Percentiles rank a stretch among this genome's conserved stretches.
Evolutionary conservation across 2,797 vertebrate genomes (phyloP).

Genomic region (Pyrrhura leucotis): DNA sequence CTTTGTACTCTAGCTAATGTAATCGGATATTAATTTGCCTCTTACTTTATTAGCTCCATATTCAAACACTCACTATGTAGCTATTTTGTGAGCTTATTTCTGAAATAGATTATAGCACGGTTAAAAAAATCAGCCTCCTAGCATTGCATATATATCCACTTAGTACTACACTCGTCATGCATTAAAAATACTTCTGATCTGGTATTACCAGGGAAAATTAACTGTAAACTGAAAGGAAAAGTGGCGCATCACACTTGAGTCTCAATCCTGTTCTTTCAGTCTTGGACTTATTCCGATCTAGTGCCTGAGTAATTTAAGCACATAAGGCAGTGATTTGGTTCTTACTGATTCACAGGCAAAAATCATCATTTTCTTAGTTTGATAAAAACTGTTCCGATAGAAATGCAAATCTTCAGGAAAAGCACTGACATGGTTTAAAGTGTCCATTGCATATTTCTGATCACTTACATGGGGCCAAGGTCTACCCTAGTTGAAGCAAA

Average conservation of each 20-base stretch:
- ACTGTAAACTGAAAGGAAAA: not conserved
- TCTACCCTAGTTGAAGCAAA: not conserved
- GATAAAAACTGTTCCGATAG: not conserved
- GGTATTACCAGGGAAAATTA: slow-evolving; percentile 6
- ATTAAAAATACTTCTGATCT: slow-evolving; percentile 25
- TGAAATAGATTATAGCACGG: not conserved
- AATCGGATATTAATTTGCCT: slow-evolving; percentile 15
- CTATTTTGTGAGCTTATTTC: slow-evolving; percentile 17
- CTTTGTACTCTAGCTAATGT: not conserved
- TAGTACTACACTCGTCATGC: not conserved
- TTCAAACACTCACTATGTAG: not conserved
- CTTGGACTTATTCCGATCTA: not conserved
- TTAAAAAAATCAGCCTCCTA: slow-evolving; percentile 1
- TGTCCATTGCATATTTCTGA: not conserved
- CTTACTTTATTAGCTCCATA: not conserved
- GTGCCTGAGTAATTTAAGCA: not conserved
- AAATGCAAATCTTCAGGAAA: not conserved
- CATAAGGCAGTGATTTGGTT: not conserved
- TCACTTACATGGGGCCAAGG: not conserved
- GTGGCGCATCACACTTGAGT: not conserved
- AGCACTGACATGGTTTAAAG: not conserved
- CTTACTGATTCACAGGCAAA: not conserved
- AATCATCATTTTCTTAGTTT: not conserved
- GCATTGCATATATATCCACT: not conserved
- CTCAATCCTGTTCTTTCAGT: not conserved